Evolutionary conservation across 2,113 vertebrate species (phyloP).

Genomic region (Tetraodon nigroviridis): DNA sequence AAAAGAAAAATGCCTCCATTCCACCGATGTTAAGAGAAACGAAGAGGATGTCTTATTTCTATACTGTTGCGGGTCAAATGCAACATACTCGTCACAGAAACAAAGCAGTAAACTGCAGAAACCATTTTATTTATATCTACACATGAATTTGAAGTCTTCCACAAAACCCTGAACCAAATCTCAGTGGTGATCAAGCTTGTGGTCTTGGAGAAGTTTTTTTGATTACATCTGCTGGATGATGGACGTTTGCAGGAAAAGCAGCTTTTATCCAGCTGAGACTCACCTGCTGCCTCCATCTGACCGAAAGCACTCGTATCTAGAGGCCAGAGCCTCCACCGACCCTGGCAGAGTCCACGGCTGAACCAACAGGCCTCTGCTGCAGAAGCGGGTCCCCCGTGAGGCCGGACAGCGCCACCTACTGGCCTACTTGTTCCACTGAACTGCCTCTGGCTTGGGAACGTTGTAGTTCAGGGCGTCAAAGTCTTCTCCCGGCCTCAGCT

Average conservation of each 20-base stretch:
- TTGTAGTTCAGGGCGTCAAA: conserved; percentile 64
- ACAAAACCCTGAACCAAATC: neutral
- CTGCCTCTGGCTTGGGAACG: conserved; percentile 55
- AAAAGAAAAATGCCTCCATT: conserved; percentile 6
- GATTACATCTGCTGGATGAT: no score
- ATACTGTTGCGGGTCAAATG: conserved; percentile 37
- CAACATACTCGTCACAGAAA: conserved; percentile 44
- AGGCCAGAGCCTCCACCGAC: conserved; percentile 3
- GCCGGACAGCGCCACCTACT: conserved; percentile 31
- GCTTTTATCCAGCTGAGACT: conserved; percentile 1
- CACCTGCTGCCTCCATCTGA: conserved; percentile 19
- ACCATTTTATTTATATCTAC: conserved; percentile 4
- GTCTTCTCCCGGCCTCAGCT: conserved; percentile 73
- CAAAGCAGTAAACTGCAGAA: conserved; percentile 45
- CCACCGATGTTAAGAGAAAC: conserved; percentile 25
- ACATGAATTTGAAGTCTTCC: neutral
- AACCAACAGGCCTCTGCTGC: neutral
- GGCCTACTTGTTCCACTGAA: conserved; percentile 63
- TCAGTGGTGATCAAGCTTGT: neutral
- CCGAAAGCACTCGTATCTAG: conserved; percentile 8
- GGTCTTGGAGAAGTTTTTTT: neutral
- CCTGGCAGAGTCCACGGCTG: conserved; percentile 9
- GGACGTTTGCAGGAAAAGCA: neutral
- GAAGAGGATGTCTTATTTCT: conserved; percentile 53
- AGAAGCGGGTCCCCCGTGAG: conserved; percentile 5